These are phyloP conservation scores for Strigops habroptila DNA, from an alignment of 2,113 vertebrate genomes.

Conservation along the genomic window DNA sequence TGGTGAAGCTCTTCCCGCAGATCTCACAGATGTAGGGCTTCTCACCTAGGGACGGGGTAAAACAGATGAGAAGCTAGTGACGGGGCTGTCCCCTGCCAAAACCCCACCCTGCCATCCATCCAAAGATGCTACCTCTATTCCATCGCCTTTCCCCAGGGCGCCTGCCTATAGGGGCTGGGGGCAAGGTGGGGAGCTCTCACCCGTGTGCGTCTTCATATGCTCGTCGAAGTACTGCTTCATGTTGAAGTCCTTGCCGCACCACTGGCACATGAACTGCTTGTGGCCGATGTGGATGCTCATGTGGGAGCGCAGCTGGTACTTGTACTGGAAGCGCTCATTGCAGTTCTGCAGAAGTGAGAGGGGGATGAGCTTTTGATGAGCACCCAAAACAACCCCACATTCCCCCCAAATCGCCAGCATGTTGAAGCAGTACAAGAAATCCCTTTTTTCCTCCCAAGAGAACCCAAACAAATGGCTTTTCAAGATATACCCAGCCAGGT, in stretches of 20 bases:
- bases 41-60: conserved; percentile 76
- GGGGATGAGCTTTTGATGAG: not conserved
- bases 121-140: accelerated
- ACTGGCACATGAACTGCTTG: conserved; percentile 87
- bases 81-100: accelerated
- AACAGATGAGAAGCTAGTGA: accelerated
- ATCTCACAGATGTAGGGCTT: conserved; percentile 98
- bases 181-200: not conserved
- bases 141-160: accelerated
- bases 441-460: accelerated
- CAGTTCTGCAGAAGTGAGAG: conserved; percentile 76
- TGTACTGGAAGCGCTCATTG: conserved; percentile 89
- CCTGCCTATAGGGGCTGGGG: too few species aligned
- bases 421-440: accelerated
- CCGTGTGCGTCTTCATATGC: conserved; percentile 83
- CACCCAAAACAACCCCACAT: not conserved
- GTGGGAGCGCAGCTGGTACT: conserved; percentile 83
- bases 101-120: not conserved
- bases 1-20: conserved; percentile 98
- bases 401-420: not conserved
- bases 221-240: conserved; percentile 85
- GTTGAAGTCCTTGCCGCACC: conserved; percentile 85
- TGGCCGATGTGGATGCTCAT: conserved; percentile 85
- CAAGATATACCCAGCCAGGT: accelerated
- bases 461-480: not conserved